Evolutionary conservation across 2,113 vertebrate genomes (phyloP).

Genomic region (Periophthalmodon schlosseri): DNA sequence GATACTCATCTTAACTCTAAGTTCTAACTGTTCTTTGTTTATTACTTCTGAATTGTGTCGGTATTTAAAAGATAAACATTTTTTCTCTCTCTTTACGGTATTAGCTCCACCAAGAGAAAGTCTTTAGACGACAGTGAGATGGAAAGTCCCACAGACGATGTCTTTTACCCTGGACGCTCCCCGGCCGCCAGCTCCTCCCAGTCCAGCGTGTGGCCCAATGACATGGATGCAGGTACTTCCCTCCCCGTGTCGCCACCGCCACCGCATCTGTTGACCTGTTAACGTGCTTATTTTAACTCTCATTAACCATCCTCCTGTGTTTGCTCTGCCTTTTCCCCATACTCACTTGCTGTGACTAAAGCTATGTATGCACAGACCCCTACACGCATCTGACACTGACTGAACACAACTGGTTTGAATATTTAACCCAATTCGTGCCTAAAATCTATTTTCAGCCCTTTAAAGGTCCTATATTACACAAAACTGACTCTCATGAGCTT

Average conservation of each 20-base stretch:
- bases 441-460: too few relatives aligned
- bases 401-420: background rate
- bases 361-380: constrained; percentile 6
- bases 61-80: background rate
- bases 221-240: constrained; percentile 86
- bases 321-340: constrained; percentile 28
- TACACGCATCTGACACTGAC: constrained; percentile 1
- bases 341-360: constrained; percentile 17
- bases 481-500: too few relatives aligned
- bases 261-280: constrained; percentile 15
- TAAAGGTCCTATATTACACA: too few relatives aligned
- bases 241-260: constrained; percentile 14
- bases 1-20: constrained; percentile 24
- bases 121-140: constrained; percentile 90
- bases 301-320: constrained; percentile 15
- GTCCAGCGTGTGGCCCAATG: constrained; percentile 87
- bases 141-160: constrained; percentile 89
- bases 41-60: constrained; percentile 12
- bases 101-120: constrained; percentile 89
- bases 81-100: background rate
- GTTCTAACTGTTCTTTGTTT: constrained; percentile 20
- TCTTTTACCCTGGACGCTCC: constrained; percentile 89
- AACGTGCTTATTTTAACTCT: constrained; percentile 24
- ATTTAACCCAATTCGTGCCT: background rate
- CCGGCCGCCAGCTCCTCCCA: constrained; percentile 89